A percentile compares a stretch with the other conserved stretches of the same genome.
Conservation (phyloP, 2,797 vertebrate genomes). For the Platyrinchus mystaceus region DNA sequence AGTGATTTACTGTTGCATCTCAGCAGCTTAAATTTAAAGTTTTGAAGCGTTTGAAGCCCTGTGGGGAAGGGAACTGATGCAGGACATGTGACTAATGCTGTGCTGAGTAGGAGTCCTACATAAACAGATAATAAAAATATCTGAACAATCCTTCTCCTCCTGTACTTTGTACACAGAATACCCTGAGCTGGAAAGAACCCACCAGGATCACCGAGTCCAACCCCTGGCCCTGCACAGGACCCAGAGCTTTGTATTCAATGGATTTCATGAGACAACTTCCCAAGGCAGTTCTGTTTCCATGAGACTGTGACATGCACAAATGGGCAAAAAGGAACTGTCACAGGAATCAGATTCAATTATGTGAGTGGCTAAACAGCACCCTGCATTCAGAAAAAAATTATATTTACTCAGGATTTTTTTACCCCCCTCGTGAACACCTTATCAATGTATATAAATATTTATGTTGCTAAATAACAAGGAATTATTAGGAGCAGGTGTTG, state of each 20-base stretch:
- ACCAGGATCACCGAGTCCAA: neutral
- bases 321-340: neutral
- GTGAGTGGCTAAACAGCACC: neutral
- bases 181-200: neutral
- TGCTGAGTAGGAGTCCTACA: neutral
- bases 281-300: neutral
- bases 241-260: neutral
- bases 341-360: neutral
- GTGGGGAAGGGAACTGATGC: neutral
- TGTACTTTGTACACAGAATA: neutral
- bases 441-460: neutral
- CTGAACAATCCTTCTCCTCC: slow-evolving; percentile 3
- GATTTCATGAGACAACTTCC: neutral
- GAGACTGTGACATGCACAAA: neutral
- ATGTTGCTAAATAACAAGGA: neutral
- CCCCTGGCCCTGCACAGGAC: neutral
- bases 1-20: neutral
- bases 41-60: neutral
- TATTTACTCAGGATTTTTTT: neutral
- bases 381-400: neutral
- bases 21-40: neutral
- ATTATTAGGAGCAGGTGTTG: neutral
- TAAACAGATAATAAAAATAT: neutral
- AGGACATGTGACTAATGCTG: neutral
- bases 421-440: neutral